Evolutionary conservation across 2,888 invertebrate species (phyloP), one percentile per base, ranked within the genome.

Genomic region (Mesochorus sp.): DNA sequence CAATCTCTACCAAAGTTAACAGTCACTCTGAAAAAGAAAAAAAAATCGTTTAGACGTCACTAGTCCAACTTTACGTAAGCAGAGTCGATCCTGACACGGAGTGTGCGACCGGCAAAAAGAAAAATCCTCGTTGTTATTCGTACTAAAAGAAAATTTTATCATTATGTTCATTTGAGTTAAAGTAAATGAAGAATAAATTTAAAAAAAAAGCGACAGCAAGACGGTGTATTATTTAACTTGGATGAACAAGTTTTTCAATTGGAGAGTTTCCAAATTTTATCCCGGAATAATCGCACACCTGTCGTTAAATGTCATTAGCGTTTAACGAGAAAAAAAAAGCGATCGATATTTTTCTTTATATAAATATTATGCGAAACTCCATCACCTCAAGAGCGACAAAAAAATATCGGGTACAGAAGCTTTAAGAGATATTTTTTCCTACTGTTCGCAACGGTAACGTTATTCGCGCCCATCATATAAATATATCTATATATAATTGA

Each of bases 341-440:
- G 37, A 37, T 10, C 2, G 37, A 37, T 10, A 37, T 10, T 2
- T 3, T 12, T 39, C 4, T 39, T 31, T 39, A 4, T n/a, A n/a
- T n/a, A n/a, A 10, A 39, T n/a, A 39, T 39, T 12, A 4, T 39
- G 2, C 39, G 34, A 19, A 26, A 51, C 6, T 34, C 17, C n/a
- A 26, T 17, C 39, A 1, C 26, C 8, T 26, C 17, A 28, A 39
- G 24, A 24, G 21, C 62, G 39, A n/a, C 21, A 31, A 39, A 57
- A 59, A 31, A 31, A 37, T n/a, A 6, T 2, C 34, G 55, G 26
- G 76, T 47, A 42, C 44, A 44, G 24, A 55, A 72, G 57, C 61
- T 66, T 51, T 26, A 49, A 79, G 42, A 66, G 24, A 51, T 51
- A 62, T 55, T 42, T 72, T 66, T 55, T 53, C 37, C 12, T 3